Conservation (phyloP, 2,888 invertebrate genomes). For the Drosophila paracracens region DNA sequence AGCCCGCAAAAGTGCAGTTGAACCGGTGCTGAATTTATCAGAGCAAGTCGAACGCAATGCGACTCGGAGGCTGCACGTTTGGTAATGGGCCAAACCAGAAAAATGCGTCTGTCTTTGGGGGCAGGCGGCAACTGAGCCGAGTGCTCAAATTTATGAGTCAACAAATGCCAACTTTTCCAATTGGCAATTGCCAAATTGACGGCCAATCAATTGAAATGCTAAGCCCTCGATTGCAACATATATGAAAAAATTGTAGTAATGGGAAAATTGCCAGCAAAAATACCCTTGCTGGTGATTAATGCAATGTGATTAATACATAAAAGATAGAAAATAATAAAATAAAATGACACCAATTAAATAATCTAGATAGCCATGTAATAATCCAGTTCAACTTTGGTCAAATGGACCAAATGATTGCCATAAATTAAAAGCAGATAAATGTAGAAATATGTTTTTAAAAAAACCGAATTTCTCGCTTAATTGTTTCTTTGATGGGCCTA, state of each 20-base stretch:
- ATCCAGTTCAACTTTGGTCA: not conserved
- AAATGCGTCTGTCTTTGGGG: conserved; percentile 14
- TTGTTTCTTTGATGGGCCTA: not conserved
- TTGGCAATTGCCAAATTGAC: conserved; percentile 38
- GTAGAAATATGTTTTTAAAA: not conserved
- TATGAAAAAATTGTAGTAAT: conserved; percentile 21
- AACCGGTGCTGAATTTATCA: conserved; percentile 39
- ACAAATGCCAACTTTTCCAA: conserved; percentile 31
- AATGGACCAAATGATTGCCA: not conserved
- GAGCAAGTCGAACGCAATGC: conserved; percentile 55
- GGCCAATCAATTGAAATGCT: conserved; percentile 50
- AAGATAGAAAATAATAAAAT: not conserved
- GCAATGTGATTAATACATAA: not conserved
- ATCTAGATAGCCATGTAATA: not conserved
- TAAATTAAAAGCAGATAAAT: not conserved
- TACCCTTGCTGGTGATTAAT: not conserved
- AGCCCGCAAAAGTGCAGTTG: conserved; percentile 50
- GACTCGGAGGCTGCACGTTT: conserved; percentile 49
- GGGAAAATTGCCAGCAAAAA: not conserved
- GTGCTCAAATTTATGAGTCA: conserved; percentile 48
- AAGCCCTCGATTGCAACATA: conserved; percentile 30
- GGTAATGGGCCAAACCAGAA: conserved; percentile 35
- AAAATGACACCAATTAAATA: not conserved
- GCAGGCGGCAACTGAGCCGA: conserved; percentile 16
- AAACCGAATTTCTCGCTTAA: not conserved